A percentile compares a stretch with the other conserved stretches of the same genome.
Conservation (phyloP, 2,797 vertebrate species). For the Telmatherina bonti region DNA sequence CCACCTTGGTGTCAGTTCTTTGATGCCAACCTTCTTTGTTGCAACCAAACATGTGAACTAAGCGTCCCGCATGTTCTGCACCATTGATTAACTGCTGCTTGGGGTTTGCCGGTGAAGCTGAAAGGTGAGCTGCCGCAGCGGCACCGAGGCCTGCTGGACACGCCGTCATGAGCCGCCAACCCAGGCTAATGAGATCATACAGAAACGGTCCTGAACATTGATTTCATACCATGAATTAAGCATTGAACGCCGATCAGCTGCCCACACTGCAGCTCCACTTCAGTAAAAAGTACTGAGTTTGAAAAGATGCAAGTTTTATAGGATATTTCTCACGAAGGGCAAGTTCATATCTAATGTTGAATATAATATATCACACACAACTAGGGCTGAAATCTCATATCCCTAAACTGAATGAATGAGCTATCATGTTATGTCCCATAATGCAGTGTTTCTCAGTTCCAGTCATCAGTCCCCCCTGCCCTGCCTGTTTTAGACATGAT, state of each 20-base stretch:
- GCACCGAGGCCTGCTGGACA: neutral
- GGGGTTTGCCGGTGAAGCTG: constrained; percentile 48
- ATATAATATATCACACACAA: neutral
- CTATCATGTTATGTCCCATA: too few species aligned
- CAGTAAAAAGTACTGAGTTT: constrained; percentile 31
- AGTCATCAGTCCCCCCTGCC: too few species aligned
- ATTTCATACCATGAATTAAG: constrained; percentile 58
- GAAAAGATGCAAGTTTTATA: constrained; percentile 19
- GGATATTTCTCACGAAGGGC: constrained; percentile 5
- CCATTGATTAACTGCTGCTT: constrained; percentile 70
- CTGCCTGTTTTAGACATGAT: too few species aligned
- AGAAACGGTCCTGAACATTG: constrained; percentile 42
- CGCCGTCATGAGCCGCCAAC: constrained; percentile 5
- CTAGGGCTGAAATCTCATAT: too few species aligned
- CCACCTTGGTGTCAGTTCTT: constrained; percentile 56
- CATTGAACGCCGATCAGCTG: neutral
- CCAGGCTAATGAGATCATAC: constrained; percentile 51
- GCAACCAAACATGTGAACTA: constrained; percentile 43
- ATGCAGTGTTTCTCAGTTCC: too few species aligned
- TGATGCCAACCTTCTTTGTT: constrained; percentile 40
- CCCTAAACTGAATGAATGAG: too few species aligned
- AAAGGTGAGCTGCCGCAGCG: constrained; percentile 14
- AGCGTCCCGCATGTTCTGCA: constrained; percentile 23
- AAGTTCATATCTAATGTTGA: neutral
- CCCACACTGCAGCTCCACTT: constrained; percentile 14